Evolutionary conservation across 2,113 vertebrate species (phyloP).

Genomic region (Dascyllus trimaculatus): DNA sequence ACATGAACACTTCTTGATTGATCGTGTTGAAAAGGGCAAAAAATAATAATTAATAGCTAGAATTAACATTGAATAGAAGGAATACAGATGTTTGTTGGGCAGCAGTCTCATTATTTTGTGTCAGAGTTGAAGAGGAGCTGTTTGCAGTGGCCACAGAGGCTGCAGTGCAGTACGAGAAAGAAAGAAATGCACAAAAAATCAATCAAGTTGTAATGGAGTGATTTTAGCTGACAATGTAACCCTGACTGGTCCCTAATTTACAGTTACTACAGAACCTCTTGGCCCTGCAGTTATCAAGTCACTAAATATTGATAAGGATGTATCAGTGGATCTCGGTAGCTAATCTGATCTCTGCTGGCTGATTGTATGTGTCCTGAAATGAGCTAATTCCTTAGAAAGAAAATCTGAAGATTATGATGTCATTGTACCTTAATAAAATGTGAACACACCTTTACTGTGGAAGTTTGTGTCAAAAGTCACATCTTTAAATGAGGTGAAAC

Average conservation of each 20-base stretch:
- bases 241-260: background rate
- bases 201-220: background rate
- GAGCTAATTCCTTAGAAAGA: background rate
- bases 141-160: too few relatives aligned
- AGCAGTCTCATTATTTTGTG: background rate
- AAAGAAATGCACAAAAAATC: background rate
- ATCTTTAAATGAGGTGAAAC: too few relatives aligned
- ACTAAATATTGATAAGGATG: constrained; percentile 37
- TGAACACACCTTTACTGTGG: background rate
- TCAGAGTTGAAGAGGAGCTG: background rate
- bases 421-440: background rate
- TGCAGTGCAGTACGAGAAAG: background rate
- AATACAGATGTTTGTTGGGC: constrained; percentile 9
- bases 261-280: background rate
- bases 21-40: constrained; percentile 23
- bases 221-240: background rate
- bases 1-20: constrained; percentile 23
- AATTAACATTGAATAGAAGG: background rate
- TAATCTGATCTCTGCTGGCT: constrained; percentile 1
- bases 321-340: constrained; percentile 6
- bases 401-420: too few relatives aligned
- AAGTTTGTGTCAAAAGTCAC: too few relatives aligned
- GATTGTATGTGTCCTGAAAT: background rate
- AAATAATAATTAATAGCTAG: background rate
- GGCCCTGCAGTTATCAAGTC: constrained; percentile 6